These are phyloP conservation scores for Hylia prasina DNA, from an alignment of 2,113 vertebrate species.

Conservation along the genomic window DNA sequence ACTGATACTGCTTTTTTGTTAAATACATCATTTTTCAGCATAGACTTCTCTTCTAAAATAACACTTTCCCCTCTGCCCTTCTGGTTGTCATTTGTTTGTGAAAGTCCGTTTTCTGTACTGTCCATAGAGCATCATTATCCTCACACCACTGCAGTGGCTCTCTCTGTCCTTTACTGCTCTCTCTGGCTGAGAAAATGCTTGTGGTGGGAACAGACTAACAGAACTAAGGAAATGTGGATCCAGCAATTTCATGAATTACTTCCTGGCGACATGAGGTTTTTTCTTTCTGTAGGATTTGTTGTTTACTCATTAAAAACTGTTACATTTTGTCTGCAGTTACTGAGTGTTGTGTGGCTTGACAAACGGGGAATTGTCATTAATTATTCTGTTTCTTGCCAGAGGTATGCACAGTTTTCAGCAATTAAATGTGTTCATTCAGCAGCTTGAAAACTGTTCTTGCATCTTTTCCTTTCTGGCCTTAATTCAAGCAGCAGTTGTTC, in stretches of 20 bases:
- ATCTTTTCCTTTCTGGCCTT: background rate
- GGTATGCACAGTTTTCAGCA: background rate
- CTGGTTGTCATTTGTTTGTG: background rate
- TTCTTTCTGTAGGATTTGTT: background rate
- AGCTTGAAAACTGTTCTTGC: background rate
- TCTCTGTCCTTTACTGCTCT: background rate
- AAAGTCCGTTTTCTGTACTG: background rate
- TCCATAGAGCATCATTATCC: background rate
- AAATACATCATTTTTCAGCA: background rate
- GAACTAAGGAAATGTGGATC: background rate
- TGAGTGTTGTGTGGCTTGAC: background rate
- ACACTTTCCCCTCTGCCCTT: rapidly evolving
- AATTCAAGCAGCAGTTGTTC: background rate
- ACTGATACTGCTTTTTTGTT: background rate
- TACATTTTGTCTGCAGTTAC: background rate
- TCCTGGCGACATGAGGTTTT: background rate
- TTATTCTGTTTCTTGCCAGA: background rate
- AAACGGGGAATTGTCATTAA: background rate
- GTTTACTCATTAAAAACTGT: background rate
- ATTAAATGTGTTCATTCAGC: background rate
- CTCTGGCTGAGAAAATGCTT: background rate
- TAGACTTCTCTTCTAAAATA: background rate
- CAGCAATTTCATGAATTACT: background rate
- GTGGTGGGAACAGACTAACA: background rate
- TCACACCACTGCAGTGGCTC: background rate